phyloP scores from a whole-genome alignment of 2,113 vertebrate genomes.

The Alethe diademata region DNA sequence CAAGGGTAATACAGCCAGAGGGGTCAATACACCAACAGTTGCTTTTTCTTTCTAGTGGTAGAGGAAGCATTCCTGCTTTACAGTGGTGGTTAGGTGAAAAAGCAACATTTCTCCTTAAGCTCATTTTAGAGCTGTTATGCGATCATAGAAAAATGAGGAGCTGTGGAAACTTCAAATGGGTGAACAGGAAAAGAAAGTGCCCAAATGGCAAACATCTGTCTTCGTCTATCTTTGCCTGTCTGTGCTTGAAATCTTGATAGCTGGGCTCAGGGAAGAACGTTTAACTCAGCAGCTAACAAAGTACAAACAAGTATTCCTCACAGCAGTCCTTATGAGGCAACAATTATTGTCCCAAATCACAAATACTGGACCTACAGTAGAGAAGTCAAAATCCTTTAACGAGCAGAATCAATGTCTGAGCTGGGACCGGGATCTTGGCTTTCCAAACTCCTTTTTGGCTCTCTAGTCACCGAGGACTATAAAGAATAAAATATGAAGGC shows the following conservation, averaged over 20 bases:
- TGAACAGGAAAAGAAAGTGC: conserved; percentile 1
- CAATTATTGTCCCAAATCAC: background rate
- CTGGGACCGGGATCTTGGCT: background rate
- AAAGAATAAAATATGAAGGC: background rate
- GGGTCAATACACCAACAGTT: background rate
- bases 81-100: background rate
- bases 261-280: background rate
- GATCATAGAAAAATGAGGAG: background rate
- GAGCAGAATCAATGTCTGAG: background rate
- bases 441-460: background rate
- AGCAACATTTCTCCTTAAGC: background rate
- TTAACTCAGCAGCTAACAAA: background rate
- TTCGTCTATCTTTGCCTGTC: background rate
- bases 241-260: conserved; percentile 20
- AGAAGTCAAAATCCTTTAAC: background rate
- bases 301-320: background rate
- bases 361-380: background rate
- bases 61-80: background rate
- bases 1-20: background rate
- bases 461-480: background rate
- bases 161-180: background rate
- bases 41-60: background rate
- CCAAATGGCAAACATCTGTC: conserved; percentile 32
- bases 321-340: background rate
- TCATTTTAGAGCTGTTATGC: background rate